Evolutionary conservation across 2,888 invertebrate species (phyloP).

Genomic region (Brachypalpus laphriformis): DNA sequence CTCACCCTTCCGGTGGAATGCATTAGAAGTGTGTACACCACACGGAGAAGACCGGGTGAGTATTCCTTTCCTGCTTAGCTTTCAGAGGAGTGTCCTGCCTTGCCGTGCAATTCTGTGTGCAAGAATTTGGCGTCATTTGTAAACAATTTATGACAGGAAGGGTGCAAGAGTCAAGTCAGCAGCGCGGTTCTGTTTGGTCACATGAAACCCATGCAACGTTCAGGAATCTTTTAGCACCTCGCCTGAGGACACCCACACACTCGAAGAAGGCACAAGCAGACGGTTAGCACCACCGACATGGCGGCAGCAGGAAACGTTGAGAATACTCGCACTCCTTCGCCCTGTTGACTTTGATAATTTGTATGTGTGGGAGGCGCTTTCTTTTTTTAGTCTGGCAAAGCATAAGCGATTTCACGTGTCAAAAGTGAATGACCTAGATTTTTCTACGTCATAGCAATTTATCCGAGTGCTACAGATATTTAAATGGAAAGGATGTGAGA

Average conservation of each 20-base stretch:
- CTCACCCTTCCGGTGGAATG: conserved; percentile 25
- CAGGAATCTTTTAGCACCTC: conserved; percentile 30
- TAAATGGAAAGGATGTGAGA: conserved; percentile 1
- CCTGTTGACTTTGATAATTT: neutral
- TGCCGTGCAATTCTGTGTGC: conserved; percentile 15
- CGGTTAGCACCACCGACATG: neutral
- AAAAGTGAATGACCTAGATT: conserved; percentile 56
- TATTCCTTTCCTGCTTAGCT: conserved; percentile 25
- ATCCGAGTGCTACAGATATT: conserved; percentile 21
- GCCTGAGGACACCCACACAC: conserved; percentile 6
- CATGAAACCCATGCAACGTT: conserved; percentile 30
- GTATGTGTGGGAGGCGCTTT: neutral
- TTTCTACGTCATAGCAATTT: conserved; percentile 24
- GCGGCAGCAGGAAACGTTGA: neutral
- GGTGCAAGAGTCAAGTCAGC: conserved; percentile 47
- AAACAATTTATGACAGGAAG: conserved; percentile 69
- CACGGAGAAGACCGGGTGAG: neutral
- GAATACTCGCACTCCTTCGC: neutral
- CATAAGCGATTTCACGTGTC: conserved; percentile 48
- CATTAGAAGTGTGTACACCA: conserved; percentile 4
- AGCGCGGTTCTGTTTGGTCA: conserved; percentile 30
- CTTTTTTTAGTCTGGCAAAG: neutral
- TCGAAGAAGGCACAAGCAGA: neutral
- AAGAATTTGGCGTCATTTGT: conserved; percentile 70
- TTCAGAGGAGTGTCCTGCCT: conserved; percentile 33